Base-by-base conservation (phyloP, 2,113 vertebrate species). In the Alaudala cheleensis region DNA sequence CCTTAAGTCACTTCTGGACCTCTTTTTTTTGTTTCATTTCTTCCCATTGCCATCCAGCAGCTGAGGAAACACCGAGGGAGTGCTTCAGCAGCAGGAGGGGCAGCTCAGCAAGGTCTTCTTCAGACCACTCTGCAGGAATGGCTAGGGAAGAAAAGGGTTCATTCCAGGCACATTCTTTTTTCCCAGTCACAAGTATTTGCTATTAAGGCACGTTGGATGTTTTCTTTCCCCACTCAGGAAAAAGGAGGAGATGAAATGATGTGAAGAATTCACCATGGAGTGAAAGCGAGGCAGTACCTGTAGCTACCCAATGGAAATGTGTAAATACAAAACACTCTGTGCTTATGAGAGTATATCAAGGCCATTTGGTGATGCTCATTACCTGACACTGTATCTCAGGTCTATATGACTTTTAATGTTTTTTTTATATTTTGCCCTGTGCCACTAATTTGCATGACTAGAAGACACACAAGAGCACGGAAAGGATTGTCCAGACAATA, bases 401-500 rank as follows among this genome's bases (percentile, higher is more conserved):
- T 34, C 39, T 24, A 22, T 17, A 22, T 13, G 25, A 31, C 22
- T 91, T 69, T 28, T 17, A 49, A 53, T 15, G 37, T 22, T 15
- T 72, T 22, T 65, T 79, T 49, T 39, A 5, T 50, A 37, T 64
- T 90, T 88, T 72, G 14, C 44, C 33, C 26, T 23, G 6, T 47
- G 29, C 8, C 13, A 12, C 49, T 61, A 25, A 54, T 45, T 69
- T 50, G 16, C 39, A 39, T 14, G 15, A 62, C 15, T 2, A 53
- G 37, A 70, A 94, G 76, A 42, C 56, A 50, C 14, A 22, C 12
- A 74, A 74, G 23, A 2, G 2, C 22, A 34, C 0, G 0, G 44
- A 70, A 86, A 73, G 26, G 37, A 47, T 69, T 54, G 44, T 49
- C 31, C 31, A 64, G 76, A 29, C 8, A 53, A 19, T 7, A 70